Evolutionary conservation across 23 tunicate genomes (phyloP), one percentile per base, ranked within the genome.

Genomic region (Aplidium turbinatum): DNA sequence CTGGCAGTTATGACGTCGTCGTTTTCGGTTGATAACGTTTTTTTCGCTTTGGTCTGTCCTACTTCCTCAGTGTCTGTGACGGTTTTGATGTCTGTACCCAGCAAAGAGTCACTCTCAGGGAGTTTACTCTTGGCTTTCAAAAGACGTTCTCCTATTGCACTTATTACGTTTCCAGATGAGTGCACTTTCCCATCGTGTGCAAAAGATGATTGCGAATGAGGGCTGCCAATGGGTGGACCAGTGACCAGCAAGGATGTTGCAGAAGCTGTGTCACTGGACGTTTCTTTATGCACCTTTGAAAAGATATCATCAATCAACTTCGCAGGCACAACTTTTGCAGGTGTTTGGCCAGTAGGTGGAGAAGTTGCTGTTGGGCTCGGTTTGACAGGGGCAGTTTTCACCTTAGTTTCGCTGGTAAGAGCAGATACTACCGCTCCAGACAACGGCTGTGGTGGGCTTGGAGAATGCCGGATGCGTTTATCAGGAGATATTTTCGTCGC

Each of bases 281-380:
- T 47, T 21, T 63, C 36, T 47, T 76, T 39, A 24, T n/a, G 40
- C 35, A 76, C 82, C 36, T 76, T 76, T 24, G 82, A 76, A 76
- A 76, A 76, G 33, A 76, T 76, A 46, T 76, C 82, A 30, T 76
- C 82, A n/a, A 76, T 35, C 22, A 76, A 42, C 50, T 76, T 76
- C 30, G 82, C 61, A 46, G 82, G 45, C 0, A 76, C 82, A 6
- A 76, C 82, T 21, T 54, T 58, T 16, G 72, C 47, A 29, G 57
- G 18, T 24, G 80, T 38, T 18, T 33, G 3, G 35, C 38, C 31
- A 23, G 29, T 29, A 1, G 71, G 21, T 13, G 52, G 21, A 22
- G 60, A 27, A 61, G 60, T 20, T 20, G 42, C 28, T 1, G 70
- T 36, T 27, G 68, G 3, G 38, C 38, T 70, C 50, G 27, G 35